These are phyloP conservation scores for Varanus komodoensis DNA, from an alignment of 2,113 vertebrate genomes.

Conservation along the genomic window DNA sequence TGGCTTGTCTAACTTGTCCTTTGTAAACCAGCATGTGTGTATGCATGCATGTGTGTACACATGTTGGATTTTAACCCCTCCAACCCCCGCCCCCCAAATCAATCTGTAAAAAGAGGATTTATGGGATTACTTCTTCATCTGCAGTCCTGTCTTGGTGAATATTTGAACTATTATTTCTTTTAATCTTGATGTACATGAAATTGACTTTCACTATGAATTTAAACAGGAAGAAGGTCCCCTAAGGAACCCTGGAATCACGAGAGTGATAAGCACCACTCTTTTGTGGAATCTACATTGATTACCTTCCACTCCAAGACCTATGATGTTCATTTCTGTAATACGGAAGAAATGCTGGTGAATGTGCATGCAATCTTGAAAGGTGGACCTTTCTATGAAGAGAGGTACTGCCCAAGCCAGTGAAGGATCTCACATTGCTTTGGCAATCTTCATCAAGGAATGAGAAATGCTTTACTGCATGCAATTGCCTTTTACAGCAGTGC, in stretches of 20 bases:
- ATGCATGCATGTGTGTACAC: too few relatives aligned
- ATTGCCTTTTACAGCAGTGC: constrained; percentile 59
- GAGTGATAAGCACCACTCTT: background rate
- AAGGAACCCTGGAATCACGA: background rate
- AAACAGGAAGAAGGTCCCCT: background rate
- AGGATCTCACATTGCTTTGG: background rate
- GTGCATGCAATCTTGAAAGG: background rate
- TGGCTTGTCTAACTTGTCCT: too few relatives aligned
- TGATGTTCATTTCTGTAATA: background rate
- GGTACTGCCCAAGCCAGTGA: background rate
- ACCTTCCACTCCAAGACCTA: background rate
- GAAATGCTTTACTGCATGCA: constrained; percentile 30
- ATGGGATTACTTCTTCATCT: background rate
- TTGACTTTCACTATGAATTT: background rate
- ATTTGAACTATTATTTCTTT: background rate
- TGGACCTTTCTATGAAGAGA: background rate
- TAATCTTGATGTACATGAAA: background rate
- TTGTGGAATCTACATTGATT: too few relatives aligned
- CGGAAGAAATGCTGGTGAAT: background rate
- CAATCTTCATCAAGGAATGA: constrained; percentile 40
- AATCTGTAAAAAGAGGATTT: background rate
- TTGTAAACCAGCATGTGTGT: too few relatives aligned
- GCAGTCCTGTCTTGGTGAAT: background rate
- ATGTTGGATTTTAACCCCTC: too few relatives aligned
- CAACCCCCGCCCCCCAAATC: too few relatives aligned